Percentiles rank a stretch among this genome's conserved stretches.
Evolutionary conservation across 2,888 invertebrate genomes (phyloP).

Genomic region (Pasiphila rectangulata): DNA sequence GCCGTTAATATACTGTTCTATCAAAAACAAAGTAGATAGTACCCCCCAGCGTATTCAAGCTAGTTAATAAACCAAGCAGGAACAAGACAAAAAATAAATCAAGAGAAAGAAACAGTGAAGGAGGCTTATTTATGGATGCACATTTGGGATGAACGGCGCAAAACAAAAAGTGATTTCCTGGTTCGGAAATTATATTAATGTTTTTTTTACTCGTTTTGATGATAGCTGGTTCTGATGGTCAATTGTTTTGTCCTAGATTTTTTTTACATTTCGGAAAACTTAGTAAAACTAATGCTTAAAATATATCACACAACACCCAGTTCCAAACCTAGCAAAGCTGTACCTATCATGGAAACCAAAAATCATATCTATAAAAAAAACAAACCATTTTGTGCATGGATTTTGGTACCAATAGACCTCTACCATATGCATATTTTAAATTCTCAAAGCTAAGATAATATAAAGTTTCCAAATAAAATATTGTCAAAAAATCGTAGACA

Average conservation of each 20-base stretch:
- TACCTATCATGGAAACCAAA: too few relatives aligned
- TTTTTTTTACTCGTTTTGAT: conserved; percentile 30
- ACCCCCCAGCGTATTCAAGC: conserved; percentile 59
- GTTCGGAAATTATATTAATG: conserved; percentile 63
- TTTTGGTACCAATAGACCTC: too few relatives aligned
- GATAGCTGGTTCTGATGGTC: neutral
- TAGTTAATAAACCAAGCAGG: conserved; percentile 65
- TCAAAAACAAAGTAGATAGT: conserved; percentile 42
- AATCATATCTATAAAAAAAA: too few relatives aligned
- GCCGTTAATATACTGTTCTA: conserved; percentile 22
- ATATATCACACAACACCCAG: too few relatives aligned
- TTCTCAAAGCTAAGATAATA: neutral
- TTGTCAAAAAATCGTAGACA: conserved; percentile 58
- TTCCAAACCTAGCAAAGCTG: too few relatives aligned
- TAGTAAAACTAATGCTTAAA: too few relatives aligned
- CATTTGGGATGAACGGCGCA: conserved; percentile 75
- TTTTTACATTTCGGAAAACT: too few relatives aligned
- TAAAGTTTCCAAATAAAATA: neutral
- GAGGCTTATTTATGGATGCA: conserved; percentile 79
- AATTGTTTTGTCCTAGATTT: too few relatives aligned
- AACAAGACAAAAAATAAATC: conserved; percentile 60
- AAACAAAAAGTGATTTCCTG: conserved; percentile 70
- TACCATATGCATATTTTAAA: neutral
- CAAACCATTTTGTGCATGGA: too few relatives aligned
- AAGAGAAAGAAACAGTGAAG: conserved; percentile 62